Conservation (phyloP, 2,888 invertebrate genomes). For the Cetonia aurata region DNA sequence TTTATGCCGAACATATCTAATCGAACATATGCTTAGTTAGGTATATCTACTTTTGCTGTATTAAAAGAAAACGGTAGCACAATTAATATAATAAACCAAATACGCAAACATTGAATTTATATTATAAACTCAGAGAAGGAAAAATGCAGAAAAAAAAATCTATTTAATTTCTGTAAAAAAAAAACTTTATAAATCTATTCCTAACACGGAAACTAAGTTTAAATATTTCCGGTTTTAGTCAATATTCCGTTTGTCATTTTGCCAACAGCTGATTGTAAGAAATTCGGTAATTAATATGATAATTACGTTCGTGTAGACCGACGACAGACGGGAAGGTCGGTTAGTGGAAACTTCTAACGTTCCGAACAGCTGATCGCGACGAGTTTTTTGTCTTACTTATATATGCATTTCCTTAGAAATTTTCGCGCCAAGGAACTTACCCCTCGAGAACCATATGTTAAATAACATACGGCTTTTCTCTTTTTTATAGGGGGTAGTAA, state of each 20-base stretch:
- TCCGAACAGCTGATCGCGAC: conserved; percentile 51
- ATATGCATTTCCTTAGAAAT: conserved; percentile 37
- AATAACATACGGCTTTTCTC: conserved; percentile 11
- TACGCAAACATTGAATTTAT: no score
- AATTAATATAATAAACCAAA: no score
- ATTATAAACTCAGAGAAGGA: no score
- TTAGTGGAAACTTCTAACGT: conserved; percentile 50
- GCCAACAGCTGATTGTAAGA: conserved; percentile 44
- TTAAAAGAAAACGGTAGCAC: no score
- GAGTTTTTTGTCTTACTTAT: conserved; percentile 26
- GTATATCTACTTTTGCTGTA: no score
- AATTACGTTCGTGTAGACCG: conserved; percentile 51
- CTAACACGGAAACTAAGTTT: no score
- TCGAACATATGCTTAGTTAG: no score
- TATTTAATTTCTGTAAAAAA: no score
- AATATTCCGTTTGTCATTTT: neutral
- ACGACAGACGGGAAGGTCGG: conserved; percentile 52
- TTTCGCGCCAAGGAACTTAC: conserved; percentile 51
- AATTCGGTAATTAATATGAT: conserved; percentile 50
- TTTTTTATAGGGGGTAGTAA: neutral
- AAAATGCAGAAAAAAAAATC: no score
- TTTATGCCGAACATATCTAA: no score
- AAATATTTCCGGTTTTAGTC: neutral
- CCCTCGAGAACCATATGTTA: conserved; percentile 50
- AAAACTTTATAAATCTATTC: no score